These are phyloP conservation scores for Pangasianodon gigas DNA, from an alignment of 2,113 vertebrate species.

Conservation along the genomic window DNA sequence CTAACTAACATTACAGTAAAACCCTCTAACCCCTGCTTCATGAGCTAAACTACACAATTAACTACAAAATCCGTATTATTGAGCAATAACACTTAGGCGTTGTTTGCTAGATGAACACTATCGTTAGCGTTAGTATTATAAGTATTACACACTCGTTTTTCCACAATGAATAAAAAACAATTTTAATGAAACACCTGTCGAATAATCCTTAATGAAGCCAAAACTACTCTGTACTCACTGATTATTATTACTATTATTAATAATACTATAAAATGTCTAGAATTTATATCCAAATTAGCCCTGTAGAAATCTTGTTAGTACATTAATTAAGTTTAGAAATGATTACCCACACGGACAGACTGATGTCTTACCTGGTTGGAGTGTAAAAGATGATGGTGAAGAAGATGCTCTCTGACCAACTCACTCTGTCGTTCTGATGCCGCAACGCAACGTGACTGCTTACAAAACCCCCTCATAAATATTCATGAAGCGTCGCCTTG, in stretches of 20 bases:
- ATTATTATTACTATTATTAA: too few species aligned
- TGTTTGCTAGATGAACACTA: not conserved
- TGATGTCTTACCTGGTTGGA: not conserved
- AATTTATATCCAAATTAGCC: not conserved
- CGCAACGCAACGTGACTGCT: slow-evolving; percentile 78
- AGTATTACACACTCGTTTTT: not conserved
- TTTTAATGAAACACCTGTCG: not conserved
- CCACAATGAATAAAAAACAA: not conserved
- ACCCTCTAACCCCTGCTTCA: not conserved
- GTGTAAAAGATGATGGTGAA: not conserved
- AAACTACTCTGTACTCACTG: not conserved
- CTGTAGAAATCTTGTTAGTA: too few species aligned
- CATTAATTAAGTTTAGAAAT: not conserved
- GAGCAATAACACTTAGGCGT: not conserved
- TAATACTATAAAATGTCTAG: not conserved
- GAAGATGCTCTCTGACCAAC: slow-evolving; percentile 45
- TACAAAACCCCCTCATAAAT: slow-evolving; percentile 51
- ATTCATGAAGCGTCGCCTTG: not conserved
- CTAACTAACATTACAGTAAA: not conserved
- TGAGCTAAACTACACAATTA: not conserved
- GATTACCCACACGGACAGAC: not conserved
- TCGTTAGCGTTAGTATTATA: not conserved
- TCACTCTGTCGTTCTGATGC: slow-evolving; percentile 60
- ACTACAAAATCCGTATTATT: not conserved
- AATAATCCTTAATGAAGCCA: not conserved